Percentiles rank a stretch among this genome's conserved stretches.
Evolutionary conservation across 2,888 invertebrate species (phyloP).

Genomic region (Hanleya hanleyi): DNA sequence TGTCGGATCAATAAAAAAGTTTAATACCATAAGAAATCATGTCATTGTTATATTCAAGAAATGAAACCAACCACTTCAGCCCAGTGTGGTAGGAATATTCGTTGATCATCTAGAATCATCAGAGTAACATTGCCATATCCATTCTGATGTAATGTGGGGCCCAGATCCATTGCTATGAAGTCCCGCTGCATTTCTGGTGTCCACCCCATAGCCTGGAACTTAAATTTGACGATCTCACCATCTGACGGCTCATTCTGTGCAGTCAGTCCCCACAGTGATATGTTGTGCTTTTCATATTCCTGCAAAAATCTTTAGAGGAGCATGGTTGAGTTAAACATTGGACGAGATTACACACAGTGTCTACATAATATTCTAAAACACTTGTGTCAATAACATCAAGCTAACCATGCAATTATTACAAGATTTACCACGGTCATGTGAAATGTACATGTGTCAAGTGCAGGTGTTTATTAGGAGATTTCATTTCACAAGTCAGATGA

Average conservation of each 20-base stretch:
- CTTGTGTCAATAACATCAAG: too few species aligned
- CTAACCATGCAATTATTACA: too few species aligned
- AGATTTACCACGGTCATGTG: too few species aligned
- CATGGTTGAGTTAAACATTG: too few species aligned
- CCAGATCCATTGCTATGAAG: conserved; percentile 84
- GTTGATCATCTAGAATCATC: conserved; percentile 84
- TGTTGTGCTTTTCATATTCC: conserved; percentile 81
- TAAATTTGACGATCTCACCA: conserved; percentile 70
- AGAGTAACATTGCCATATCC: conserved; percentile 80
- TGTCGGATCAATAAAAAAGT: too few species aligned
- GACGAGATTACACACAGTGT: too few species aligned
- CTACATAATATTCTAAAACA: too few species aligned
- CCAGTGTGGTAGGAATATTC: conserved; percentile 80
- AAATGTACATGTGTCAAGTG: too few species aligned
- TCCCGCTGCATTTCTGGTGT: conserved; percentile 78
- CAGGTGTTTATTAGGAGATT: too few species aligned
- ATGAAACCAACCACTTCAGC: conserved; percentile 79
- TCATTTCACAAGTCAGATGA: too few species aligned
- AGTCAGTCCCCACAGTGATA: conserved; percentile 84
- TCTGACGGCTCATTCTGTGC: conserved; percentile 89
- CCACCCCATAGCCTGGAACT: conserved; percentile 87
- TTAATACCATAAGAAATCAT: too few species aligned
- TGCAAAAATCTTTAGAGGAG: conserved; percentile 89
- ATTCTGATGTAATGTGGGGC: conserved; percentile 80
- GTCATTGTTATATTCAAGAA: too few species aligned